phyloP scores from a whole-genome alignment of 2,113 vertebrate species.

The Archocentrus centrarchus region DNA sequence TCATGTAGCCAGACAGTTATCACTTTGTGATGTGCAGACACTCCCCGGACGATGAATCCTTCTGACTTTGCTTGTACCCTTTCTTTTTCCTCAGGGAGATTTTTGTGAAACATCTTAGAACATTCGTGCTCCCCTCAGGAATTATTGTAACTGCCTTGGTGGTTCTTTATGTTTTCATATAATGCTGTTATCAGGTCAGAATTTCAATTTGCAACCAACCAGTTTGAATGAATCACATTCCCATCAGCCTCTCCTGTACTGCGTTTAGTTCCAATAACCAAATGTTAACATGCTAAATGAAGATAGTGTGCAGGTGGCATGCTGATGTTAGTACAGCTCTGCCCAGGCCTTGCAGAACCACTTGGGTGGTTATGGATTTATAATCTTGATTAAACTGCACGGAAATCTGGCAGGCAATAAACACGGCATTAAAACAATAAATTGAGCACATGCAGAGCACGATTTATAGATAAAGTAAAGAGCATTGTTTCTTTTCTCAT shows the following conservation, averaged over 20 bases:
- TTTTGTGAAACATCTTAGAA: neutral
- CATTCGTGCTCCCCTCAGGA: neutral
- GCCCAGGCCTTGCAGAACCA: neutral
- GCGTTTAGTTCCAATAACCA: neutral
- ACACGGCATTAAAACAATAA: neutral
- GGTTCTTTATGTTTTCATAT: neutral
- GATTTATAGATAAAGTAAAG: conserved; percentile 22
- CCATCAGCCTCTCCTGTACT: neutral
- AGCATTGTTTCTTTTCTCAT: conserved; percentile 11
- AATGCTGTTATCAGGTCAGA: neutral
- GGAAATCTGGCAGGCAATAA: conserved; percentile 8
- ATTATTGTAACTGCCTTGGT: neutral
- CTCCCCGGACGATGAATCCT: neutral
- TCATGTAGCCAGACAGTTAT: neutral
- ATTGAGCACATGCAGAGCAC: neutral
- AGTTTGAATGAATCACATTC: neutral
- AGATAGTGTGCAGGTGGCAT: neutral
- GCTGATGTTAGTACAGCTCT: neutral
- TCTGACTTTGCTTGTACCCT: neutral
- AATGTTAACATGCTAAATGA: conserved; percentile 13
- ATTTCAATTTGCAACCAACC: neutral
- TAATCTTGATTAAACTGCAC: neutral
- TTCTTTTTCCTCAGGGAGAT: neutral
- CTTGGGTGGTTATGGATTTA: neutral
- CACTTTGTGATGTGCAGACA: neutral